Evolutionary conservation across 1,140 invertebrate species (phyloP).

Genomic region (Chlorops oryzae): DNA sequence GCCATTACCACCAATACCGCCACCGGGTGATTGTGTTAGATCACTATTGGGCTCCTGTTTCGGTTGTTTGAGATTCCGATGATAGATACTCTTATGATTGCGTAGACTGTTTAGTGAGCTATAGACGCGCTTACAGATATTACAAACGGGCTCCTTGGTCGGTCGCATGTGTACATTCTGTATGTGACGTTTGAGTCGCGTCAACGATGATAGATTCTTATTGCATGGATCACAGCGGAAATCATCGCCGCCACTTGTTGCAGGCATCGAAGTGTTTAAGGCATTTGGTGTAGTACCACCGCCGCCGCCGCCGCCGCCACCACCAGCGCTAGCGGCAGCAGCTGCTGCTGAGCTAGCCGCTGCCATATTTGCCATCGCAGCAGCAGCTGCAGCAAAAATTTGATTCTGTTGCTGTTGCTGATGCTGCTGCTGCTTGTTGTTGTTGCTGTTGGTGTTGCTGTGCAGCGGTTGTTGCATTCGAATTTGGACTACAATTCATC

Average conservation of each 20-base stretch:
- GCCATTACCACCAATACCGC: background rate
- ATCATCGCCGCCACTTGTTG: conserved; percentile 57
- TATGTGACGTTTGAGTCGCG: conserved; percentile 76
- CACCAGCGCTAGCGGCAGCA: conserved; percentile 14
- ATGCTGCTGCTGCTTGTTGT: conserved; percentile 5
- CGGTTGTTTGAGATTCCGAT: conserved; percentile 61
- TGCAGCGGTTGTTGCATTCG: too few species aligned
- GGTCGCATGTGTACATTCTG: conserved; percentile 81
- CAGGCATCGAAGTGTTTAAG: conserved; percentile 35
- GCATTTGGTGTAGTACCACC: conserved; percentile 16
- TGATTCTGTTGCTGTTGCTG: conserved; percentile 24
- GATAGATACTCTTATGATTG: conserved; percentile 85
- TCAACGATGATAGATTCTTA: conserved; percentile 77
- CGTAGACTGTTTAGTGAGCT: conserved; percentile 79
- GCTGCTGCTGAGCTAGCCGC: conserved; percentile 20
- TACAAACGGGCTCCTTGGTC: conserved; percentile 77
- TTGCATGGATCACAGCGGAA: conserved; percentile 83
- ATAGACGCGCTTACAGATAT: conserved; percentile 81
- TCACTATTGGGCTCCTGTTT: conserved; percentile 38
- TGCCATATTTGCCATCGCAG: conserved; percentile 28
- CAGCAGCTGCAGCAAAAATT: conserved; percentile 39
- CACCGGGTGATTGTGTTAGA: conserved; percentile 27
- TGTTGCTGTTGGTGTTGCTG: background rate
- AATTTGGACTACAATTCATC: too few species aligned
- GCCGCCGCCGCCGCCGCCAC: conserved; percentile 1